Conservation (phyloP, 2,113 vertebrate genomes). For the Glaucomys volans region DNA sequence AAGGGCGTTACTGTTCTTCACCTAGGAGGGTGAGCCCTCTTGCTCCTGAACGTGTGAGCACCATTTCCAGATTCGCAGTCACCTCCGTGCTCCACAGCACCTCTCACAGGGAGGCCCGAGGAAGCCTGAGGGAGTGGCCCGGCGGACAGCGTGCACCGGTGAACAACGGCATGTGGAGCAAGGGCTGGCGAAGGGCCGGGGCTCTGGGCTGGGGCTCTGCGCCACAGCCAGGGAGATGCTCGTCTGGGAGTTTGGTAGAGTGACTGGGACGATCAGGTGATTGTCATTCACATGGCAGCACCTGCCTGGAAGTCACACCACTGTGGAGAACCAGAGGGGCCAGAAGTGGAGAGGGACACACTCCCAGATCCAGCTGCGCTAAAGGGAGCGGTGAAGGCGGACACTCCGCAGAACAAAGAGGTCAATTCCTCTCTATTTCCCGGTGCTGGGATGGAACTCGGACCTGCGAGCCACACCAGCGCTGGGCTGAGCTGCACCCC, state of each 20-base stretch:
- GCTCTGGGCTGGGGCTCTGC: background rate
- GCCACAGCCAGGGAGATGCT: too few relatives aligned
- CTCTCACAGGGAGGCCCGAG: background rate
- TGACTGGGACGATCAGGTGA: background rate
- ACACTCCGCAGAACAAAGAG: too few relatives aligned
- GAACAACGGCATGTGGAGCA: fast-evolving
- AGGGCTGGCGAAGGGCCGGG: background rate
- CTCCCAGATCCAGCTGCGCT: background rate
- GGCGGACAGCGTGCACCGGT: fast-evolving
- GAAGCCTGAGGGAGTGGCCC: fast-evolving
- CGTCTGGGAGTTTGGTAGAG: background rate
- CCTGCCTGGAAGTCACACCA: background rate
- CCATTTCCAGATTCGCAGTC: too few relatives aligned
- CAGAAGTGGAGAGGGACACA: background rate
- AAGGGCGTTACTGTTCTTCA: fast-evolving
- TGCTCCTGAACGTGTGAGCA: background rate
- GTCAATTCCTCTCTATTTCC: background rate
- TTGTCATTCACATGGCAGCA: background rate
- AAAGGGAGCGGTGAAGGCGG: background rate
- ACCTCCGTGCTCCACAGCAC: background rate
- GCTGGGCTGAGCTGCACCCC: too few relatives aligned
- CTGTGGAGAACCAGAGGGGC: background rate
- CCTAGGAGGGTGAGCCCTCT: background rate
- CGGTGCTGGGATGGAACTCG: background rate
- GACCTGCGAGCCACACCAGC: too few relatives aligned